These are phyloP conservation scores for Lethrus apterus DNA, from an alignment of 1,140 invertebrate species.

Conservation along the genomic window DNA sequence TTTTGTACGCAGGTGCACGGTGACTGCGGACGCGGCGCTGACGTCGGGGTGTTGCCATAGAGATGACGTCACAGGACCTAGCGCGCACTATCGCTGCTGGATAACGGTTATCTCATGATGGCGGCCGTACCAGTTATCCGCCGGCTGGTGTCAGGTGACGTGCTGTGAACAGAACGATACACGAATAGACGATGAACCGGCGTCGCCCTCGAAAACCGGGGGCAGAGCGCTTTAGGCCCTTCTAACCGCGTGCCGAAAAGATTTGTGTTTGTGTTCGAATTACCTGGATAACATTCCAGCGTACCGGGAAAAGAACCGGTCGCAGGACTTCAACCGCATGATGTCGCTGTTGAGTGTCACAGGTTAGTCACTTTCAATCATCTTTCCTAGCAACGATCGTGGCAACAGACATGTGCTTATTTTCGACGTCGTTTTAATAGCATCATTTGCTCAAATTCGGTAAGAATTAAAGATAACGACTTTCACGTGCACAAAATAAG, in stretches of 20 bases:
- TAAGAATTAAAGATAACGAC: too few relatives aligned
- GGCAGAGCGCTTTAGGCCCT: too few relatives aligned
- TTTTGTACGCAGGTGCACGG: slow-evolving; percentile 14
- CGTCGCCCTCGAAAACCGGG: background rate
- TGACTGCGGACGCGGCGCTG: slow-evolving; percentile 21
- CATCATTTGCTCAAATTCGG: too few relatives aligned
- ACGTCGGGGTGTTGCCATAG: slow-evolving; percentile 31
- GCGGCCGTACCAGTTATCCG: slow-evolving; percentile 19
- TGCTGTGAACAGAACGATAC: slow-evolving; percentile 14
- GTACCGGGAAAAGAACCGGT: background rate
- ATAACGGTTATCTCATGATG: slow-evolving; percentile 17
- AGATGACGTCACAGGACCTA: slow-evolving; percentile 20
- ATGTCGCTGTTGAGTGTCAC: slow-evolving; percentile 32
- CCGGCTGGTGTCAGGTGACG: slow-evolving; percentile 18
- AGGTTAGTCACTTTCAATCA: too few relatives aligned
- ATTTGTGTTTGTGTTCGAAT: background rate
- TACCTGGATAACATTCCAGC: background rate
- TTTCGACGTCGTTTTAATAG: too few relatives aligned
- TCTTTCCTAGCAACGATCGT: too few relatives aligned
- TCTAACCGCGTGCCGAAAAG: background rate
- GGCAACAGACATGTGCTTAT: too few relatives aligned
- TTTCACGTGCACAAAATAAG: too few relatives aligned
- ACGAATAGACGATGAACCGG: slow-evolving; percentile 13
- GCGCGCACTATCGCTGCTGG: slow-evolving; percentile 5
- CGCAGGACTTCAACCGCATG: slow-evolving; percentile 19